Percentiles rank a stretch among this genome's conserved stretches.
Conservation (phyloP, 2,113 vertebrate species). For the Strigops habroptila region DNA sequence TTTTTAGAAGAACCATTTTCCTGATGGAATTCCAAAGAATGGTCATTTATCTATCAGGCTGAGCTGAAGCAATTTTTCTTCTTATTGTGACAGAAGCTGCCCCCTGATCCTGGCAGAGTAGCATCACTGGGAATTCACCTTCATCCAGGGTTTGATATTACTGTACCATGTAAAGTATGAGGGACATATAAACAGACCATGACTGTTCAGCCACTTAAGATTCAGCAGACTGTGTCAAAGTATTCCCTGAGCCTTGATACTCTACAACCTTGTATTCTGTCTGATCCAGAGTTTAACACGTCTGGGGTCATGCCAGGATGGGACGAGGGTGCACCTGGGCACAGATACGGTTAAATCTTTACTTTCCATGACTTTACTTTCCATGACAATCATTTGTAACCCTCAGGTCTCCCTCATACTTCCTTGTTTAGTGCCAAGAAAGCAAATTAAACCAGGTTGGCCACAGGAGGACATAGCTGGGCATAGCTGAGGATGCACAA, state of each 20-base stretch:
- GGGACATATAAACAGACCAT: not conserved
- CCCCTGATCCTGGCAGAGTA: not conserved
- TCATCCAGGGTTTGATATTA: not conserved
- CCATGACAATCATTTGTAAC: not conserved
- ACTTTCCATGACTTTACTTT: not conserved
- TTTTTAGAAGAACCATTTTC: not conserved
- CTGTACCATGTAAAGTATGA: not conserved
- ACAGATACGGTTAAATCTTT: not conserved
- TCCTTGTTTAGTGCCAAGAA: not conserved
- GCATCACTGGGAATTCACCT: not conserved
- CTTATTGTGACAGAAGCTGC: not conserved
- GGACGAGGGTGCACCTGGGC: not conserved
- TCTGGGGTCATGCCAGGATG: not conserved
- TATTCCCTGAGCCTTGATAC: not conserved
- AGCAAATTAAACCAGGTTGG: not conserved
- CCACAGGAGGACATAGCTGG: fast-evolving
- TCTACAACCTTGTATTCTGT: not conserved
- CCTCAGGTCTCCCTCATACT: not conserved
- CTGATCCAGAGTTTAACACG: not conserved
- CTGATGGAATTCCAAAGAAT: not conserved
- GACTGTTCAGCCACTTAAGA: not conserved
- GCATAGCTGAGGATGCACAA: not conserved
- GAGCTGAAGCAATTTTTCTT: not conserved
- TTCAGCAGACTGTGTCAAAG: not conserved
- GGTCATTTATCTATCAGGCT: not conserved